These are phyloP conservation scores for Lophius piscatorius DNA, from an alignment of 2,113 vertebrate genomes.

Conservation along the genomic window DNA sequence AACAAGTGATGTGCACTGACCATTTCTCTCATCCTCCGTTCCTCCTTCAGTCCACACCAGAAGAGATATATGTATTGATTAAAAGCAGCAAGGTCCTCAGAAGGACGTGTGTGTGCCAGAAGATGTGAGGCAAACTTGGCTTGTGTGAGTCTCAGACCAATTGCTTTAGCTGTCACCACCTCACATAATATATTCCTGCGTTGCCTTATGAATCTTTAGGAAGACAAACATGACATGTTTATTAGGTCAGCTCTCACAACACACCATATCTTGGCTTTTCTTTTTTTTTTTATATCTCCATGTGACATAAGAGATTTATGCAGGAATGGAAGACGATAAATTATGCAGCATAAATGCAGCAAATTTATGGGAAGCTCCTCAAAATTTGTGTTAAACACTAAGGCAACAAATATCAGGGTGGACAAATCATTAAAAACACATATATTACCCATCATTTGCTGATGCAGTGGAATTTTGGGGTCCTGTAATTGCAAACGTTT, in stretches of 20 bases:
- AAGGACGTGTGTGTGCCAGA: slow-evolving; percentile 42
- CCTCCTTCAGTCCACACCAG: slow-evolving; percentile 19
- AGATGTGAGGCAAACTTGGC: slow-evolving; percentile 11
- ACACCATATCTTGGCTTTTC: neutral
- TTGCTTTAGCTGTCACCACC: slow-evolving; percentile 37
- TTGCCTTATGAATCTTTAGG: neutral
- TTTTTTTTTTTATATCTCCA: too few species aligned
- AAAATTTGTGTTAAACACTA: too few species aligned
- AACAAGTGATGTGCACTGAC: slow-evolving; percentile 34
- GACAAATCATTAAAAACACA: too few species aligned
- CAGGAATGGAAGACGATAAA: too few species aligned
- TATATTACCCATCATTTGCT: too few species aligned
- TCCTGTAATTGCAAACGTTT: too few species aligned
- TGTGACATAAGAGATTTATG: too few species aligned
- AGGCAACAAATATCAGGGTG: too few species aligned
- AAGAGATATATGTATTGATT: slow-evolving; percentile 50
- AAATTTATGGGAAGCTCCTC: too few species aligned
- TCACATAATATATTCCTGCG: slow-evolving; percentile 49
- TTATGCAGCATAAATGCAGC: too few species aligned
- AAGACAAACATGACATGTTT: slow-evolving; percentile 1
- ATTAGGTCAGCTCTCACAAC: neutral
- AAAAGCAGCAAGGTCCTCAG: slow-evolving; percentile 49
- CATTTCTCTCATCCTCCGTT: slow-evolving; percentile 21
- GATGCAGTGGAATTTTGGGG: too few species aligned
- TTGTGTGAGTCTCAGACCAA: slow-evolving; percentile 33